Percentiles rank a stretch among this genome's conserved stretches.
Conservation (phyloP, 2,797 vertebrate species). For the Bryconaethiops microstoma region DNA sequence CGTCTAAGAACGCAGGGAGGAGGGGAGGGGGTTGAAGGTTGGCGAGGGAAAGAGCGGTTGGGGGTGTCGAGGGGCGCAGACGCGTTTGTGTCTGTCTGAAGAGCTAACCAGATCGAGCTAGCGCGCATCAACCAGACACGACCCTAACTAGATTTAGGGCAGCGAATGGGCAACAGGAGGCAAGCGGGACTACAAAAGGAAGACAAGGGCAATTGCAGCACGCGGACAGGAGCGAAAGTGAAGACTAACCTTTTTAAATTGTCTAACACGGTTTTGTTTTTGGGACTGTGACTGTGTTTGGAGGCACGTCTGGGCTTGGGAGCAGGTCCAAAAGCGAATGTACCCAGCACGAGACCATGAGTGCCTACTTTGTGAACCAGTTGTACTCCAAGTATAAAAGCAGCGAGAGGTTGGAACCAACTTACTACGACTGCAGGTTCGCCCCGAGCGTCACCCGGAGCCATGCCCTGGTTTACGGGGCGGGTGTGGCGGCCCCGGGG, state of each 20-base stretch:
- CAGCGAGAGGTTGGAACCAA: conserved; percentile 83
- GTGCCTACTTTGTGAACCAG: conserved; percentile 87
- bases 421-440: conserved; percentile 88
- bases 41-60: conserved; percentile 28
- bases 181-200: conserved; percentile 14
- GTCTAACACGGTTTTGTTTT: too few species aligned
- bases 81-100: conserved; percentile 53
- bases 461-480: conserved; percentile 83
- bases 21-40: conserved; percentile 64
- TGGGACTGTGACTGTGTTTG: background rate
- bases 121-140: conserved; percentile 47
- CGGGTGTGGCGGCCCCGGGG: conserved; percentile 76
- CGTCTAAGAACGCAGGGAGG: conserved; percentile 43
- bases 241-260: background rate
- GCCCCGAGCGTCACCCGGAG: conserved; percentile 83
- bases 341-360: conserved; percentile 67
- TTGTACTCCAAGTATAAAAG: conserved; percentile 89
- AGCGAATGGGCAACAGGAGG: conserved; percentile 44
- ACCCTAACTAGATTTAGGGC: conserved; percentile 48
- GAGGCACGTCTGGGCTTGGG: background rate
- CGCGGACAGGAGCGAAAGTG: background rate
- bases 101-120: conserved; percentile 54
- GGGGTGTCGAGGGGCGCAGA: conserved; percentile 46
- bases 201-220: background rate
- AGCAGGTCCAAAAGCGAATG: conserved; percentile 1